These are phyloP conservation scores for Cirrhinus mrigala DNA, from an alignment of 2,797 vertebrate genomes.

Conservation along the genomic window DNA sequence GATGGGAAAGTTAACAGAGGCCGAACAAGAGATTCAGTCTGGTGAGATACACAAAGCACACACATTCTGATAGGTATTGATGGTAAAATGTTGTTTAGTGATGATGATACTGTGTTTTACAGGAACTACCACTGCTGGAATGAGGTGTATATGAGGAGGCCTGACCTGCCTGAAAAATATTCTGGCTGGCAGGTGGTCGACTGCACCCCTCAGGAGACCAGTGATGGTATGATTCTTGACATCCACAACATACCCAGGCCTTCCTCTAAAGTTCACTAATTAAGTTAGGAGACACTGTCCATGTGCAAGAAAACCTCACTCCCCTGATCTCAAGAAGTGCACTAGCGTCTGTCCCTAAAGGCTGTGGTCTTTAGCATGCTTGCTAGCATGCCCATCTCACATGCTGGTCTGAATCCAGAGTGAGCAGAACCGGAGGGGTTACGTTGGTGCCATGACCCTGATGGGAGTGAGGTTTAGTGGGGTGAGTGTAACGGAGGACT, in stretches of 20 bases:
- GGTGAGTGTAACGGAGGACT: too few relatives aligned
- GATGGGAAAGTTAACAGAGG: slow-evolving; percentile 74
- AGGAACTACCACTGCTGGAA: slow-evolving; percentile 99
- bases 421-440: too few relatives aligned
- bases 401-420: too few relatives aligned
- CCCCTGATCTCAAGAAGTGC: too few relatives aligned
- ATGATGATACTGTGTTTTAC: slow-evolving; percentile 41
- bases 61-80: background rate
- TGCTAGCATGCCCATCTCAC: too few relatives aligned
- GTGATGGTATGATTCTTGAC: slow-evolving; percentile 81
- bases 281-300: too few relatives aligned
- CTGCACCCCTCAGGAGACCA: slow-evolving; percentile 92
- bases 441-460: too few relatives aligned
- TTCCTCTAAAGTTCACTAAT: background rate
- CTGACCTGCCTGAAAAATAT: slow-evolving; percentile 81
- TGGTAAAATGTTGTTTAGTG: background rate
- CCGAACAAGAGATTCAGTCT: slow-evolving; percentile 87
- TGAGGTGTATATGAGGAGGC: slow-evolving; percentile 83
- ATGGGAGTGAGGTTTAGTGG: too few relatives aligned
- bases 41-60: slow-evolving; percentile 75
- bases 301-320: background rate
- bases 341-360: too few relatives aligned
- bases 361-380: too few relatives aligned
- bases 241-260: background rate
- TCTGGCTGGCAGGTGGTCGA: slow-evolving; percentile 94